Evolutionary conservation across 2,797 vertebrate species (phyloP).

Genomic region (Sternotherus odoratus): DNA sequence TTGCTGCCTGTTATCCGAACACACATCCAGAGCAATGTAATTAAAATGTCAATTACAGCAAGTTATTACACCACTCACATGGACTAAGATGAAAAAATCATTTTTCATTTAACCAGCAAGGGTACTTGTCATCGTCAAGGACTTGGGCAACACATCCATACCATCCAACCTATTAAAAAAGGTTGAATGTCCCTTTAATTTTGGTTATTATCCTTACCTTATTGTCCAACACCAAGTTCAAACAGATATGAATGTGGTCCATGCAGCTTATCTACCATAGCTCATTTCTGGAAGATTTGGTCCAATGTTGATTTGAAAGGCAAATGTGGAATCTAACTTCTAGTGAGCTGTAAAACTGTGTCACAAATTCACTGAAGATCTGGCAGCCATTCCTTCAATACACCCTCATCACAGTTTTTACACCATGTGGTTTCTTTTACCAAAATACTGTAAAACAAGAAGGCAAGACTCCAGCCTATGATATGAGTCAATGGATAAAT

Average conservation of each 20-base stretch:
- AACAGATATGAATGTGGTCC: background rate
- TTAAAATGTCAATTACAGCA: slow-evolving; percentile 26
- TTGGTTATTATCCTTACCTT: background rate
- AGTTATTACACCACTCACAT: background rate
- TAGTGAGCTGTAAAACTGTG: background rate
- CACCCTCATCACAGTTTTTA: background rate
- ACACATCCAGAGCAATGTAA: slow-evolving; percentile 39
- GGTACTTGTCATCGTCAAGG: background rate
- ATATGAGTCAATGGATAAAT: rapidly evolving
- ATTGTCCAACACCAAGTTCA: background rate
- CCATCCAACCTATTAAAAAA: background rate
- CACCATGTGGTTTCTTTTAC: background rate
- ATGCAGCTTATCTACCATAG: background rate
- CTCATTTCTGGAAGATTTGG: rapidly evolving
- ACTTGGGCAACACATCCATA: rapidly evolving
- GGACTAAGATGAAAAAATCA: background rate
- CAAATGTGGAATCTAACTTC: background rate
- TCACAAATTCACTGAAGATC: background rate
- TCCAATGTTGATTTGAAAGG: background rate
- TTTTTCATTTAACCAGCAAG: background rate
- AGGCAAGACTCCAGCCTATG: background rate
- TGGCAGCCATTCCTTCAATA: background rate
- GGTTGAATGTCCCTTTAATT: background rate
- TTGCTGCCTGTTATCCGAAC: slow-evolving; percentile 40
- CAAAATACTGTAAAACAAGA: background rate